Percentiles rank a stretch among this genome's conserved stretches.
Conservation (phyloP, 2,888 invertebrate species). For the Agrochola litura region DNA sequence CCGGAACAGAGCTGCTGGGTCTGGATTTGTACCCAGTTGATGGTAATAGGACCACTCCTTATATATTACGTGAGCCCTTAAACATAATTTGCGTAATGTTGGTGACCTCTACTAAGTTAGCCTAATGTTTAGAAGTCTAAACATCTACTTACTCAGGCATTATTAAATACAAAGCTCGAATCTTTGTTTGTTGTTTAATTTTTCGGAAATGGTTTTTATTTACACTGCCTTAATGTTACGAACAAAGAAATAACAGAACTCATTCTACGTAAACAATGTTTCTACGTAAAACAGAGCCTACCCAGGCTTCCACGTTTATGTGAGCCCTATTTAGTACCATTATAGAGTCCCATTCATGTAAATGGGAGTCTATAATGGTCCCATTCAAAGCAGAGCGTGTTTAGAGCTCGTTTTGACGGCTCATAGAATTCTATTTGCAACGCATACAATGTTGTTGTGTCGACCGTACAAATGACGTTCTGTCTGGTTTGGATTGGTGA, state of each 20-base stretch:
- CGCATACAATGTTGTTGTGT: slow-evolving; percentile 8
- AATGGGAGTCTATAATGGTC: slow-evolving; percentile 29
- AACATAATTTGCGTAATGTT: background rate
- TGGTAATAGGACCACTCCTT: background rate
- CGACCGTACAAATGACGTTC: background rate
- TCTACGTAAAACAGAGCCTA: slow-evolving; percentile 3
- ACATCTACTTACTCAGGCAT: background rate
- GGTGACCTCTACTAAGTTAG: background rate
- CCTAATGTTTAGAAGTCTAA: background rate
- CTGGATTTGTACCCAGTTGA: background rate
- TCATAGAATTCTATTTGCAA: slow-evolving; percentile 45
- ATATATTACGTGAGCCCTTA: background rate
- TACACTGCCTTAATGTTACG: background rate
- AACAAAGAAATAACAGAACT: background rate
- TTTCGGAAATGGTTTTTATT: background rate
- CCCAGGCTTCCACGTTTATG: slow-evolving; percentile 6
- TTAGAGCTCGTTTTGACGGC: slow-evolving; percentile 34
- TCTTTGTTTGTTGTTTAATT: background rate
- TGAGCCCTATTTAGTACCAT: slow-evolving; percentile 19
- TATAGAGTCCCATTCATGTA: slow-evolving; percentile 29
- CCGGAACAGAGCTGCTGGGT: background rate
- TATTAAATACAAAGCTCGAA: background rate
- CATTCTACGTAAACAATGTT: background rate
- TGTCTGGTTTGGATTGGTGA: slow-evolving; percentile 27
- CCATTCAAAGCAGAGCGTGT: slow-evolving; percentile 34